Conservation (phyloP, 2,113 vertebrate genomes). For the Anhinga anhinga region DNA sequence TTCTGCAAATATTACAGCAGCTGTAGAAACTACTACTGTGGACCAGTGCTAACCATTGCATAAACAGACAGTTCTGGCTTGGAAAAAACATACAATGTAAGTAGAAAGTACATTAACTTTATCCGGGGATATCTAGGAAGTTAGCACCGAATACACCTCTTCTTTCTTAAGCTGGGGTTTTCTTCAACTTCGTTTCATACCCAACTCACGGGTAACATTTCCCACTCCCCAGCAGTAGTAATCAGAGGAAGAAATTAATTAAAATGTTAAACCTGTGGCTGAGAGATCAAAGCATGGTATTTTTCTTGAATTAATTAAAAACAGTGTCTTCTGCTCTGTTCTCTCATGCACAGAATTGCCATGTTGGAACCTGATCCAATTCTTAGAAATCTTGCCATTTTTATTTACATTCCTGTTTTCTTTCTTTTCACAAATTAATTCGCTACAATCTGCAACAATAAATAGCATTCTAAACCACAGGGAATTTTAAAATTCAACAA, state of each 20-base stretch:
- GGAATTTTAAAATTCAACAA: conserved; percentile 6
- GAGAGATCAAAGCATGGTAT: background rate
- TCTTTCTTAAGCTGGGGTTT: background rate
- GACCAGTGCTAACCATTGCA: background rate
- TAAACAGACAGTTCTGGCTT: background rate
- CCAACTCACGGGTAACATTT: background rate
- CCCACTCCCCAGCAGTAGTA: background rate
- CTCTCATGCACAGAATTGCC: background rate
- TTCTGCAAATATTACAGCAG: background rate
- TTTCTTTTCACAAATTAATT: background rate
- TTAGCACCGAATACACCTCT: background rate
- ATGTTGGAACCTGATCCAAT: background rate
- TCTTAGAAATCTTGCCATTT: background rate
- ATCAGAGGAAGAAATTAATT: background rate
- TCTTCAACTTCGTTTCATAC: background rate
- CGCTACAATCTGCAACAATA: background rate
- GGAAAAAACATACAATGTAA: background rate
- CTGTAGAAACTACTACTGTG: background rate
- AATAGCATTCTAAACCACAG: background rate
- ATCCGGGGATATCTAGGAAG: background rate
- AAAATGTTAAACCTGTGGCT: background rate
- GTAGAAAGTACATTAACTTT: background rate
- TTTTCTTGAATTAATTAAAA: background rate
- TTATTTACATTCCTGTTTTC: background rate
- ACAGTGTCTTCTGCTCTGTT: background rate